Evolutionary conservation across 2,888 invertebrate species (phyloP).

Genomic region (Lissocephala sabroskyi): DNA sequence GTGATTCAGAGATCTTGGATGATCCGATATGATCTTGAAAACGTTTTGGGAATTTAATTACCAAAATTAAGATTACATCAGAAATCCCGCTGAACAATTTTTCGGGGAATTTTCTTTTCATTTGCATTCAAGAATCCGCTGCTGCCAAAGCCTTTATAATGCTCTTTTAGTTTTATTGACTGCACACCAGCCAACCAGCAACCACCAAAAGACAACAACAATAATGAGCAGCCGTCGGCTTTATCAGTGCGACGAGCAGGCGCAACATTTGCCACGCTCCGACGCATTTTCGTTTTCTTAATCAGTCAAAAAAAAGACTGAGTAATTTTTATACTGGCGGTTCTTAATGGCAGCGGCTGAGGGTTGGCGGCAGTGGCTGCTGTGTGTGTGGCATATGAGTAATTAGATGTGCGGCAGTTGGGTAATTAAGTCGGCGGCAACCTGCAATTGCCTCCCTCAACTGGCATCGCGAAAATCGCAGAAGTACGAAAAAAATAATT

Average conservation of each 20-base stretch:
- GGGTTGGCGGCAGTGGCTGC: constrained; percentile 11
- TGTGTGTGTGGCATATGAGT: constrained; percentile 21
- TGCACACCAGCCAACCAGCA: constrained; percentile 26
- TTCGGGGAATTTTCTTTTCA: too few species aligned
- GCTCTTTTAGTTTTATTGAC: constrained; percentile 44
- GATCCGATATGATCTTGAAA: too few species aligned
- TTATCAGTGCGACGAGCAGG: background rate
- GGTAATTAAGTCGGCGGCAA: constrained; percentile 43
- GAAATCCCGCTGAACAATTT: too few species aligned
- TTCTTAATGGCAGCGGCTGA: background rate
- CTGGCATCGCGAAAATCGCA: too few species aligned
- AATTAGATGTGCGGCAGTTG: constrained; percentile 37
- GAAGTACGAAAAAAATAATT: too few species aligned
- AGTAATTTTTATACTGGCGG: background rate
- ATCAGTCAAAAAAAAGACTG: constrained; percentile 48
- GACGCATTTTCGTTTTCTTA: constrained; percentile 55
- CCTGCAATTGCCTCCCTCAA: constrained; percentile 48
- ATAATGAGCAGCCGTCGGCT: too few species aligned
- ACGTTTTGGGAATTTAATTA: too few species aligned
- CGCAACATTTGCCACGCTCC: constrained; percentile 45
- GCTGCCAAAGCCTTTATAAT: too few species aligned
- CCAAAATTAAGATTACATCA: too few species aligned
- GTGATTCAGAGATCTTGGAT: too few species aligned
- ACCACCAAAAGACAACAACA: constrained; percentile 4
- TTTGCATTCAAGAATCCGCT: too few species aligned